A percentile compares a stretch with the other conserved stretches of the same genome.
Conservation (phyloP, 2,888 invertebrate genomes). For the Gerris lacustris region DNA sequence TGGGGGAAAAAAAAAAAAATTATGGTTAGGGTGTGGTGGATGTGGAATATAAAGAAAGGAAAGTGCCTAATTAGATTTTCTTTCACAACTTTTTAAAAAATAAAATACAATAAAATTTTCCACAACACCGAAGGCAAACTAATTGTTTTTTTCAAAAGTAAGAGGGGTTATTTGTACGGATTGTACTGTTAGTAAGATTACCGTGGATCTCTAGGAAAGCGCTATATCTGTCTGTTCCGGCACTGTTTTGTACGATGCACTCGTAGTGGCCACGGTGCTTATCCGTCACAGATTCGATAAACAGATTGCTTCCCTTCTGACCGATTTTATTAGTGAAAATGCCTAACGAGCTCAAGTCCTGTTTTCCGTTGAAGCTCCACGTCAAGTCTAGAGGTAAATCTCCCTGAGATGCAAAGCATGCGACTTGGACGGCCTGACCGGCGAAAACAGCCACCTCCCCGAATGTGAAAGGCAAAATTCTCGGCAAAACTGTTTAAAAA, state of each 20-base stretch:
- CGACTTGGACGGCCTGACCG: conserved; percentile 34
- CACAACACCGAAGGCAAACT: not conserved
- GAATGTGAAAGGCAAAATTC: conserved; percentile 28
- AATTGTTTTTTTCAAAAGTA: not conserved
- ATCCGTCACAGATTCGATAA: conserved; percentile 34
- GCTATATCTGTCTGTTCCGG: conserved; percentile 35
- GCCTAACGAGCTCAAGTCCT: conserved; percentile 34
- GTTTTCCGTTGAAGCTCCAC: conserved; percentile 39
- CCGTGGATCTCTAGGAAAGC: conserved; percentile 31
- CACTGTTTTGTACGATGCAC: conserved; percentile 36
- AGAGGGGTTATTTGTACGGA: not conserved
- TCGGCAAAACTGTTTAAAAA: conserved; percentile 25
- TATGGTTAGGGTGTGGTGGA: not conserved
- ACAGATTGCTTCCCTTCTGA: conserved; percentile 33
- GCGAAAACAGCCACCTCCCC: conserved; percentile 43
- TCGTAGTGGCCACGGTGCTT: conserved; percentile 37
- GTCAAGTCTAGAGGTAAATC: conserved; percentile 40
- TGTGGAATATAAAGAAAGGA: not conserved
- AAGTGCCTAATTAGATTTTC: not conserved
- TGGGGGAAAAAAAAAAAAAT: not conserved
- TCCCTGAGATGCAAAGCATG: conserved; percentile 35
- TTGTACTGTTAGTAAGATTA: conserved; percentile 31
- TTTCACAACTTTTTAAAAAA: not conserved
- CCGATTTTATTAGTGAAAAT: conserved; percentile 32
- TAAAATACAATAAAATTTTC: not conserved